Evolutionary conservation across 1,140 invertebrate species (phyloP), one percentile per base, ranked within the genome.

Genomic region (Apis cerana): DNA sequence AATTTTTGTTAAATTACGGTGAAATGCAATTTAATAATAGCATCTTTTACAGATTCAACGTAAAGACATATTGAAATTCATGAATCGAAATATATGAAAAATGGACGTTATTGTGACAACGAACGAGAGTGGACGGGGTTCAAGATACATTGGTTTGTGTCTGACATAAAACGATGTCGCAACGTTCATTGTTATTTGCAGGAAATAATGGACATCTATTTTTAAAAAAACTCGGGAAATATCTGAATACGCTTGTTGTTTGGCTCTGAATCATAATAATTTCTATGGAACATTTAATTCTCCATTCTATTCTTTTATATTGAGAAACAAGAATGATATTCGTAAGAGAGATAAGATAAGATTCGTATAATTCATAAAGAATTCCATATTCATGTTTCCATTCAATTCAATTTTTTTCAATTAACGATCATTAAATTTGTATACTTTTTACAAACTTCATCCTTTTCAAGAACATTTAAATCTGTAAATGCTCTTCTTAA

Each of bases 81-180:
- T 70, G n/a, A 64, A 54, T 71, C 19, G 43, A 56, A 84, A 65
- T 67, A 82, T 70, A 83, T 61, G 52, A 17, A 65, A 84, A 85
- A 78, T 75, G 77, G 80, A 89, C 80, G 86, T 83, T 62, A 52
- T 70, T n/a, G 59, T 58, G 67, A 65, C 81, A 54, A 85, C 54
- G 75, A 81, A 62, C 67, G 56, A 50, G 61, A 77, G 64, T 74
- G 89, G 89, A 90, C 88, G 89, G 89, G 89, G 89, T 82, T 85
- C 75, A 75, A 83, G 75, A 85, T 61, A 56, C 83, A 74, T 71
- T 65, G 56, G 64, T 33, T 80, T 70, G 64, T 65, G 23, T 72
- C 74, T 62, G 61, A 48, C 12, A 64, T 61, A 43, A 61, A 77
- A 74, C 48, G 72, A 86, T 33, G 17, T 56, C 48, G 33, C 33